A percentile compares a stretch with the other conserved stretches of the same genome.
Conservation (phyloP, 2,113 vertebrate genomes). For the Leiothrix lutea region DNA sequence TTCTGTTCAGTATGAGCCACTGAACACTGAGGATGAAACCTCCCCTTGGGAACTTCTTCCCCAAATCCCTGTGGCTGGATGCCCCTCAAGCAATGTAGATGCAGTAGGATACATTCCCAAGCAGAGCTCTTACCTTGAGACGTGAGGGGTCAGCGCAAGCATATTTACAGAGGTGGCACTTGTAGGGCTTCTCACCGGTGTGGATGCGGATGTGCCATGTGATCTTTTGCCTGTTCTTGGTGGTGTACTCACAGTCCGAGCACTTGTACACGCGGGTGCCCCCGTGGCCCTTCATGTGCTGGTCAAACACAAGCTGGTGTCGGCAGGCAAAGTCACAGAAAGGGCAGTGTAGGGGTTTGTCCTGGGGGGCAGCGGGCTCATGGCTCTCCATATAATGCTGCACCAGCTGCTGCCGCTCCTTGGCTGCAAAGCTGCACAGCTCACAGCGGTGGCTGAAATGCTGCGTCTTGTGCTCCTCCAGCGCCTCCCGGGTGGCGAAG, state of each 20-base stretch:
- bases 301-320: constrained; percentile 90
- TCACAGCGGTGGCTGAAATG: constrained; percentile 85
- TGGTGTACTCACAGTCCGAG: constrained; percentile 88
- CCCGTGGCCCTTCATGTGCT: constrained; percentile 90
- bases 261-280: constrained; percentile 91
- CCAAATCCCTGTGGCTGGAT: neutral
- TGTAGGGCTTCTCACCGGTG: constrained; percentile 95
- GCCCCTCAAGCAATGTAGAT: neutral
- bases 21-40: neutral
- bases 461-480: constrained; percentile 78
- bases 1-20: neutral
- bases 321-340: constrained; percentile 84
- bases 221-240: constrained; percentile 95
- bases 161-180: constrained; percentile 88
- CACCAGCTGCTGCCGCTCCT: constrained; percentile 81
- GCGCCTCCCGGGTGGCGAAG: constrained; percentile 72
- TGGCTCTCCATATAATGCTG: constrained; percentile 85
- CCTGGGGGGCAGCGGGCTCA: constrained; percentile 57
- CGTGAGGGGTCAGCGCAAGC: constrained; percentile 90
- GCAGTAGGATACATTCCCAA: neutral
- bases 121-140: constrained; percentile 84
- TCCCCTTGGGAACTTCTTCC: neutral
- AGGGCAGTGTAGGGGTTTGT: constrained; percentile 80
- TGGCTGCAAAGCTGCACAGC: constrained; percentile 84
- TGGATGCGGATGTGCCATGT: constrained; percentile 96